A percentile compares a stretch with the other conserved stretches of the same genome.
These are phyloP conservation scores for Andrena flavipes DNA, from an alignment of 2,888 invertebrate genomes.

Conservation along the genomic window DNA sequence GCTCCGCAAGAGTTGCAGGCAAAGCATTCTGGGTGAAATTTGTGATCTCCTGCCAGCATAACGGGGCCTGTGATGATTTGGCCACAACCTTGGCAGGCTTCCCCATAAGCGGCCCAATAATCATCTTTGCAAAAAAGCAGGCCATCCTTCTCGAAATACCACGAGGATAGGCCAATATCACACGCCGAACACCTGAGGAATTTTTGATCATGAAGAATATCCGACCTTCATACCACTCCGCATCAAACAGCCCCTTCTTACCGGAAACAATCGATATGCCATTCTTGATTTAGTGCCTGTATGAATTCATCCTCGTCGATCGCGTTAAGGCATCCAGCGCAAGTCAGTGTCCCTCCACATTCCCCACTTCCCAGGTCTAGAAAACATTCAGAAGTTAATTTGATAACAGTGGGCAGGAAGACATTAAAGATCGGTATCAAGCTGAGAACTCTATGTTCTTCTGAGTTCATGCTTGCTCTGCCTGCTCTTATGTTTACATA, in stretches of 20 bases:
- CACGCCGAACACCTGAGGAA: conserved; percentile 93
- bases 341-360: conserved; percentile 83
- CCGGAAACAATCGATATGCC: conserved; percentile 96
- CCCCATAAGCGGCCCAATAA: conserved; percentile 95
- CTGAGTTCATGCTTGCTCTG: not conserved
- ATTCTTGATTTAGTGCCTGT: conserved; percentile 93
- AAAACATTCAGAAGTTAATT: not conserved
- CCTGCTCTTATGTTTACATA: not conserved
- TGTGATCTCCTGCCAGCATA: conserved; percentile 97
- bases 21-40: conserved; percentile 98
- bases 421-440: not conserved
- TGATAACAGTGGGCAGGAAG: not conserved
- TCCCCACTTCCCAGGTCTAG: conserved; percentile 79
- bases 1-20: conserved; percentile 92
- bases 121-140: conserved; percentile 95
- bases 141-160: conserved; percentile 97
- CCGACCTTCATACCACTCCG: not conserved
- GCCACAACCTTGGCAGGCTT: conserved; percentile 95
- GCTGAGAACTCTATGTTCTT: not conserved
- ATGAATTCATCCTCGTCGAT: conserved; percentile 92
- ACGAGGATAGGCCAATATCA: conserved; percentile 92
- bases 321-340: conserved; percentile 91
- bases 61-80: conserved; percentile 95
- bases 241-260: conserved; percentile 79
- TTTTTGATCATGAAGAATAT: not conserved